phyloP scores from a whole-genome alignment of 2,888 invertebrate genomes.

The Adineta ricciae region DNA sequence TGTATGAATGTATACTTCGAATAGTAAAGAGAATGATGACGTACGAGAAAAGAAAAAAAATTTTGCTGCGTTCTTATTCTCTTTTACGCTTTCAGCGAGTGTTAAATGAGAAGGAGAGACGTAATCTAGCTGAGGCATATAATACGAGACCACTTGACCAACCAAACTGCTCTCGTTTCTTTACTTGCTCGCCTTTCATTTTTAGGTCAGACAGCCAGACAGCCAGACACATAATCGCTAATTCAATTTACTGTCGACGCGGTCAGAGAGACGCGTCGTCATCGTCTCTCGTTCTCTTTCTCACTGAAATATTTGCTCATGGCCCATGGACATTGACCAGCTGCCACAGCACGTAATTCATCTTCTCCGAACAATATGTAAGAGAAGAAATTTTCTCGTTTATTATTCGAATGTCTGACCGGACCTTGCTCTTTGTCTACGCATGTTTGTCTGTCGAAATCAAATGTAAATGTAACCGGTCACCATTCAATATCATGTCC shows the following conservation, averaged over 20 bases:
- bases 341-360: background rate
- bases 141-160: slow-evolving; percentile 6
- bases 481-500: background rate
- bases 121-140: background rate
- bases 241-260: slow-evolving; percentile 4
- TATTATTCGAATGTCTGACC: background rate
- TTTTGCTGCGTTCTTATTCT: background rate
- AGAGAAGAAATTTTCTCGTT: background rate
- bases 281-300: background rate
- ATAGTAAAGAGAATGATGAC: background rate
- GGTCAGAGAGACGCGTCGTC: slow-evolving; percentile 2
- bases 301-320: background rate
- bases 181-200: background rate
- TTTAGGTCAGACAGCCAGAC: background rate
- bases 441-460: background rate
- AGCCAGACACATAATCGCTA: background rate
- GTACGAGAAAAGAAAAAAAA: background rate
- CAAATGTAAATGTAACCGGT: background rate
- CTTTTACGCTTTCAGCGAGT: background rate
- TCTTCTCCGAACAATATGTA: background rate
- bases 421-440: background rate
- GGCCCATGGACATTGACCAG: background rate
- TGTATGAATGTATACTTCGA: background rate
- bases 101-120: background rate
- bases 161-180: background rate